A percentile compares a stretch with the other conserved stretches of the same genome.
Evolutionary conservation across 2,888 invertebrate species (phyloP).

Genomic region (Anodontia alba): DNA sequence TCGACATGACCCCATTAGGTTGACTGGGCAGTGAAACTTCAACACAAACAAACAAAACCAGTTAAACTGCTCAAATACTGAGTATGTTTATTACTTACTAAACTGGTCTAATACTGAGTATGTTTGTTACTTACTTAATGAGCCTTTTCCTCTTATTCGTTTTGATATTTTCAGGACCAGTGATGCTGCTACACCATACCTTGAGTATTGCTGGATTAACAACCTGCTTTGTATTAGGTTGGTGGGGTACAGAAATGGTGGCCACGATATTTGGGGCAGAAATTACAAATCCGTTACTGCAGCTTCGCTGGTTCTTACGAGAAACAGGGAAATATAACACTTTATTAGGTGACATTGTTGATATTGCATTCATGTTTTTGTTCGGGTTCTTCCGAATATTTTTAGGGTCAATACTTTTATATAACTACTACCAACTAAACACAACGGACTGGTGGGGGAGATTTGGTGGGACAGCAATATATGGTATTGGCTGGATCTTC

Average conservation of each 20-base stretch:
- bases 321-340: slow-evolving; percentile 73
- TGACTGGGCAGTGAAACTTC: too few species aligned
- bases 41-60: too few species aligned
- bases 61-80: too few species aligned
- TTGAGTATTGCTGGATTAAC: slow-evolving; percentile 79
- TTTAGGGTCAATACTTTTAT: slow-evolving; percentile 77
- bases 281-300: slow-evolving; percentile 83
- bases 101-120: too few species aligned
- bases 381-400: slow-evolving; percentile 81
- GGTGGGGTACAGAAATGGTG: slow-evolving; percentile 83
- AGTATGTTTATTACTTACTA: too few species aligned
- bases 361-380: slow-evolving; percentile 78
- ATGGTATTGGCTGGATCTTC: slow-evolving; percentile 81
- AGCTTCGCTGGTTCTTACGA: slow-evolving; percentile 83
- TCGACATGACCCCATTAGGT: too few species aligned
- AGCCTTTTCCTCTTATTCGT: too few species aligned
- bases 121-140: too few species aligned
- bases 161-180: slow-evolving; percentile 71
- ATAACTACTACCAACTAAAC: slow-evolving; percentile 75
- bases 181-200: slow-evolving; percentile 83
- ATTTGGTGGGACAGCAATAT: slow-evolving; percentile 79
- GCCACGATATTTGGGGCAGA: slow-evolving; percentile 83
- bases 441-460: slow-evolving; percentile 76
- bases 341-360: slow-evolving; percentile 75
- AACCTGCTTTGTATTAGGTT: slow-evolving; percentile 69